Evolutionary conservation across 1,140 invertebrate species (phyloP).

Genomic region (Lerema accius): DNA sequence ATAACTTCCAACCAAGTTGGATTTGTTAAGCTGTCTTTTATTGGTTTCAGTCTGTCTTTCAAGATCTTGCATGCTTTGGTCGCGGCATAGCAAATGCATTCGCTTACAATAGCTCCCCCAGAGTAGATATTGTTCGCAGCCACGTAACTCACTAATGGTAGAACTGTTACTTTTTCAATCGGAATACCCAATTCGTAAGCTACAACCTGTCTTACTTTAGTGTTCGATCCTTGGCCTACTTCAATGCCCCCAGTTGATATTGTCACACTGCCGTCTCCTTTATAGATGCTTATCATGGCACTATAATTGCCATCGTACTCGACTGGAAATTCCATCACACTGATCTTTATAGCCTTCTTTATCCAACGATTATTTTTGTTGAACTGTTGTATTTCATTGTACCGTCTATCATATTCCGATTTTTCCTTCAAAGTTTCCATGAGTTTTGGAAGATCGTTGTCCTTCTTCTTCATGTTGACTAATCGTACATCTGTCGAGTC

Average conservation of each 20-base stretch:
- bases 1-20: too few species aligned
- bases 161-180: too few species aligned
- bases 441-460: constrained; percentile 65
- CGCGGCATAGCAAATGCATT: too few species aligned
- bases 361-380: constrained; percentile 90
- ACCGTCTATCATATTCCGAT: constrained; percentile 84
- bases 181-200: too few species aligned
- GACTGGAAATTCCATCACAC: constrained; percentile 86
- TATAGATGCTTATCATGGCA: constrained; percentile 87
- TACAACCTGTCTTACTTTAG: too few species aligned
- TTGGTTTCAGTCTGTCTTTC: too few species aligned
- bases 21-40: too few species aligned
- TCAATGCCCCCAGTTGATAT: constrained; percentile 91
- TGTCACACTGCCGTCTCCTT: constrained; percentile 89
- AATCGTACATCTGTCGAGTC: constrained; percentile 88
- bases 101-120: too few species aligned
- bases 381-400: constrained; percentile 83
- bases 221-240: constrained; percentile 92
- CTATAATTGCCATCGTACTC: constrained; percentile 84
- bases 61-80: too few species aligned
- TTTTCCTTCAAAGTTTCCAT: constrained; percentile 61
- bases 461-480: constrained; percentile 83
- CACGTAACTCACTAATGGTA: too few species aligned
- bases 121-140: too few species aligned
- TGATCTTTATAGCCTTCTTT: constrained; percentile 87